Evolutionary conservation across 1,140 invertebrate species (phyloP), one percentile per base, ranked within the genome.

Genomic region (Medauroidea extradentata): DNA sequence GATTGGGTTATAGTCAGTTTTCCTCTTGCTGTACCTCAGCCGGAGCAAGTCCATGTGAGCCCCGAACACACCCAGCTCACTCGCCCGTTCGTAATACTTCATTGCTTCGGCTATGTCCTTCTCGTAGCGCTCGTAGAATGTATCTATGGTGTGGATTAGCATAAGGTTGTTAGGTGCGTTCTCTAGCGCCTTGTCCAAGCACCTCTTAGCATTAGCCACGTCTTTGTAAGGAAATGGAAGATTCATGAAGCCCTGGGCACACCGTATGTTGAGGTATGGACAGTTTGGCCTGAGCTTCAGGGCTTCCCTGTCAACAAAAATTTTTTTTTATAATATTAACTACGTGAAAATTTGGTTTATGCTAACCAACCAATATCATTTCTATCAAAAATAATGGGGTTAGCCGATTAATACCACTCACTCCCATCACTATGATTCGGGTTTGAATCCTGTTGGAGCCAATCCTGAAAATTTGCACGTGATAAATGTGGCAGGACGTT

Each of bases 131-230:
- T 53, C 52, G 21, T 3, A 39, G n/a, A 48, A 14, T 3, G 0
- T 3, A 4, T 24, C 44, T 18, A 13, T 18, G 19, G 27, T 24
- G 27, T 55, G 53, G n/a, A 24, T 42, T 13, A 9, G 38, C 53
- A 55, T 55, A 46, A 24, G 16, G 18, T 55, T 55, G 16, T 55
- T 46, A 16, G 53, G 53, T 3, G 53, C 53, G 2, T 44, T 18
- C 11, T 19, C 53, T 13, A 55, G 11, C 14, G 53, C 53, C 16
- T 46, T 55, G 4, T 34, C 11, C 25, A 55, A 44, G 23, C 53
- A 55, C 14, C 13, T 14, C 23, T 55, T 55, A 7, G 53, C 53
- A 16, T 14, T 14, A 2, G 16, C 18, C 9, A 42, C n/a, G 19
- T 55, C 24, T n/a, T 55, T 55, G 16, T 19, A 55, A 14, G 53